Conservation (phyloP, 1,140 invertebrate species). For the Drosophila setifemur region DNA sequence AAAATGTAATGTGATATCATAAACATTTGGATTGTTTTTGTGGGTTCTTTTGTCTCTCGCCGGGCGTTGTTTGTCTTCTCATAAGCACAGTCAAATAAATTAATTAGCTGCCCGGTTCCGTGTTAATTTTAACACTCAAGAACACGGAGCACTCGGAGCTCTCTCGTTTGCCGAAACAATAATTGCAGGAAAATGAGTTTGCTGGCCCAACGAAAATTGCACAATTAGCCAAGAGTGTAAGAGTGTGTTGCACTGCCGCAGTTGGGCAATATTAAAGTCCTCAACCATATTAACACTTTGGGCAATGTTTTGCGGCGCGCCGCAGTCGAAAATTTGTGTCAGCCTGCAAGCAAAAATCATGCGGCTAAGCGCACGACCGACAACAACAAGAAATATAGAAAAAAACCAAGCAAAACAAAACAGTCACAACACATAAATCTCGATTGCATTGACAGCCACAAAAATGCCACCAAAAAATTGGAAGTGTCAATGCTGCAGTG, state of each 20-base stretch:
- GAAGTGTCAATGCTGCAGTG: slow-evolving; percentile 24
- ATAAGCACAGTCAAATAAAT: slow-evolving; percentile 63
- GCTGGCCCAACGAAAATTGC: slow-evolving; percentile 68
- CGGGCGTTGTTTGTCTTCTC: slow-evolving; percentile 38
- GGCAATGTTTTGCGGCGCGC: slow-evolving; percentile 75
- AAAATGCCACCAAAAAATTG: slow-evolving; percentile 28
- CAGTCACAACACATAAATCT: slow-evolving; percentile 58
- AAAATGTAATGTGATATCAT: slow-evolving; percentile 72
- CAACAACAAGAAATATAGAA: slow-evolving; percentile 26
- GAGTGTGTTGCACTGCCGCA: slow-evolving; percentile 11
- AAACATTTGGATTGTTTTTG: slow-evolving; percentile 68
- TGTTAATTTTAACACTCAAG: slow-evolving; percentile 79
- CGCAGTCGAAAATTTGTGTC: slow-evolving; percentile 74
- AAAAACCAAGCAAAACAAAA: slow-evolving; percentile 7
- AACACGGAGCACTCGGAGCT: slow-evolving; percentile 52
- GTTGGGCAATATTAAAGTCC: slow-evolving; percentile 74
- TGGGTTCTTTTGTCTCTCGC: slow-evolving; percentile 31
- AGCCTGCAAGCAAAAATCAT: slow-evolving; percentile 58
- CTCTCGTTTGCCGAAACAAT: slow-evolving; percentile 31
- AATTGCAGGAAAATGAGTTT: slow-evolving; percentile 39
- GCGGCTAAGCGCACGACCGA: slow-evolving; percentile 62
- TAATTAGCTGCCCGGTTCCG: slow-evolving; percentile 67
- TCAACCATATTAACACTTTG: slow-evolving; percentile 79
- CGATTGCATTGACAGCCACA: slow-evolving; percentile 24
- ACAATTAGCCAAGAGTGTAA: slow-evolving; percentile 72